Evolutionary conservation across 2,888 invertebrate species (phyloP), one percentile per base, ranked within the genome.

Genomic region (Operophtera brumata): DNA sequence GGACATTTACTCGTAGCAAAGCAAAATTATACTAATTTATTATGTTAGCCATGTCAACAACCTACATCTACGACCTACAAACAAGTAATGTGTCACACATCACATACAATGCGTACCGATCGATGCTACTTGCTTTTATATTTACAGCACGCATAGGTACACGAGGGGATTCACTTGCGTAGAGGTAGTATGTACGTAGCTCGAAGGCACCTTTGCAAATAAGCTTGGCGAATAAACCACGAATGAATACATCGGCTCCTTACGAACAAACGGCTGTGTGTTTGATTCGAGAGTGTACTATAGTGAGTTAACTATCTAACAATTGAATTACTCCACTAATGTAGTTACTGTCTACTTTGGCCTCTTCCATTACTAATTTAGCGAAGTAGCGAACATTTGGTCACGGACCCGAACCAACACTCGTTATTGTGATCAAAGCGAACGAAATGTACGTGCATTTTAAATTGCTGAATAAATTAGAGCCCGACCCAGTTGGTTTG

Each of bases 271-370:
- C n/a, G n/a, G n/a, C n/a, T n/a, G n/a, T 57, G 54, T 47, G 34
- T 47, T 36, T 57, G 55, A 61, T 57, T 57, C 47, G 39, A 51
- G 54, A 61, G 56, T 56, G 58, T 50, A 61, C 39, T 45, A 34
- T 46, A 60, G 49, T 46, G 50, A 43, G 54, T 44, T 54, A 57
- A 43, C 61, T 57, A 50, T 48, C 59, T 49, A 45, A 47, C 58
- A 61, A 63, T 64, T 57, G 59, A 57, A 65, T 65, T 64, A 65
- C 60, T 57, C 48, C 44, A 59, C 59, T 63, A 67, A 67, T 67
- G 65, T 62, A 63, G 62, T 52, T 59, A 51, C 55, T 48, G 47
- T 47, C 54, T 57, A 51, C 53, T 61, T 59, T 50, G 41, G 26
- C 46, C 52, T 36, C 46, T 47, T 51, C 40, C 44, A 56, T 63